These are phyloP conservation scores for Gobius niger DNA, from an alignment of 2,113 vertebrate genomes.

Conservation along the genomic window DNA sequence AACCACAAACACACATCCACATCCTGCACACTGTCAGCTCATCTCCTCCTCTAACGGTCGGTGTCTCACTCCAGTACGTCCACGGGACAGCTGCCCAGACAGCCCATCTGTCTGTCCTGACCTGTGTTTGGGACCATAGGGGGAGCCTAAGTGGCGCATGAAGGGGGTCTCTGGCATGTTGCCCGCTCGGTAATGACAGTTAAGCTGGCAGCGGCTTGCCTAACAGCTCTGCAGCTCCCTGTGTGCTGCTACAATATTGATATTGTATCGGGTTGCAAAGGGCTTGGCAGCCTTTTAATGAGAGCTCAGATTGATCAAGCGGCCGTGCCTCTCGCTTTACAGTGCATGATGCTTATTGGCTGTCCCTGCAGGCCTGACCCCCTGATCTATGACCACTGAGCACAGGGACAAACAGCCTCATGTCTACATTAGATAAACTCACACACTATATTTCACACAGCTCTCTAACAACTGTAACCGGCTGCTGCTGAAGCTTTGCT, in stretches of 20 bases:
- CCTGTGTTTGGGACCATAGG: constrained; percentile 65
- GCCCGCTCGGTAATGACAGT: constrained; percentile 64
- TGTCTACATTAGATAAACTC: constrained; percentile 28
- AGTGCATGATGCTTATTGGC: constrained; percentile 71
- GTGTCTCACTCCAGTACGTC: constrained; percentile 45
- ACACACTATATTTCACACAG: constrained; percentile 10
- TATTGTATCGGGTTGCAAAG: constrained; percentile 71
- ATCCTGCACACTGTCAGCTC: constrained; percentile 29
- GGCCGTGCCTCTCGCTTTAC: constrained; percentile 65
- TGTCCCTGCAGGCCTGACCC: constrained; percentile 60
- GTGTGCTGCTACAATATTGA: constrained; percentile 73
- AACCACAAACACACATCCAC: constrained; percentile 36
- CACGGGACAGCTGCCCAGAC: constrained; percentile 57
- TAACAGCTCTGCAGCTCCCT: constrained; percentile 61
- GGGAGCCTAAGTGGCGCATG: constrained; percentile 59
- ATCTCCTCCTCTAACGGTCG: constrained; percentile 47
- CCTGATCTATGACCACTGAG: constrained; percentile 53
- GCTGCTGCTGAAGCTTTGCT: neutral
- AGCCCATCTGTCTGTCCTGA: constrained; percentile 70
- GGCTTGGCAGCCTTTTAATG: constrained; percentile 77
- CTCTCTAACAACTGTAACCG: neutral
- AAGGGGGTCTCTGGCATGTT: constrained; percentile 61
- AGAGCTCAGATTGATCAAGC: constrained; percentile 77
- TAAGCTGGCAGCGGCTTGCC: constrained; percentile 58
- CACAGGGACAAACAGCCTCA: constrained; percentile 48